phyloP scores from a whole-genome alignment of 64 coral and sea anemone genomes.

The Astreopora myriophthalma region DNA sequence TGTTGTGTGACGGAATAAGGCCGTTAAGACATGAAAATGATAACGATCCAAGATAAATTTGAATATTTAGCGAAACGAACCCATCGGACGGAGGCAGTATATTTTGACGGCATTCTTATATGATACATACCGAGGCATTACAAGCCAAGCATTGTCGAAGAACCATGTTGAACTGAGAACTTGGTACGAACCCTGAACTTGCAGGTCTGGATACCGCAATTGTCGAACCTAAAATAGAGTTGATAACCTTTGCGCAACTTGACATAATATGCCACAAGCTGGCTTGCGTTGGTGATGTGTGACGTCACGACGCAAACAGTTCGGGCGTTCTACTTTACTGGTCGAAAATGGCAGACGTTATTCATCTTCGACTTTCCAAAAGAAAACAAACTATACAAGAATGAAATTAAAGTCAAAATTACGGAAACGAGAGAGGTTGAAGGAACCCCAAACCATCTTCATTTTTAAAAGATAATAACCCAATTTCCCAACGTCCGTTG shows the following conservation, averaged over 20 bases:
- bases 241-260: conserved; percentile 17
- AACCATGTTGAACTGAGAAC: conserved; percentile 7
- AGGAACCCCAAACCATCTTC: neutral
- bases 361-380: neutral
- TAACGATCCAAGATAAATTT: conserved; percentile 17
- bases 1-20: conserved; percentile 13
- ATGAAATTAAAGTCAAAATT: neutral
- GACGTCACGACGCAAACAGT: conserved; percentile 25
- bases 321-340: neutral
- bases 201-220: neutral
- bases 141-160: conserved; percentile 29
- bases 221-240: conserved; percentile 10
- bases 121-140: conserved; percentile 16
- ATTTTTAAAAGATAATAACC: neutral
- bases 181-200: neutral
- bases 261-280: conserved; percentile 50
- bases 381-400: neutral
- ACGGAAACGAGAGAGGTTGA: neutral
- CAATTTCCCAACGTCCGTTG: neutral
- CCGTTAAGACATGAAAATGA: neutral
- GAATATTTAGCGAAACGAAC: conserved; percentile 9
- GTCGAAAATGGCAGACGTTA: neutral
- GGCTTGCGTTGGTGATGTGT: conserved; percentile 34
- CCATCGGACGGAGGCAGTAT: neutral
- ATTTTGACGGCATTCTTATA: neutral